These are phyloP conservation scores for Betta splendens DNA, from an alignment of 2,797 vertebrate genomes.

Conservation along the genomic window DNA sequence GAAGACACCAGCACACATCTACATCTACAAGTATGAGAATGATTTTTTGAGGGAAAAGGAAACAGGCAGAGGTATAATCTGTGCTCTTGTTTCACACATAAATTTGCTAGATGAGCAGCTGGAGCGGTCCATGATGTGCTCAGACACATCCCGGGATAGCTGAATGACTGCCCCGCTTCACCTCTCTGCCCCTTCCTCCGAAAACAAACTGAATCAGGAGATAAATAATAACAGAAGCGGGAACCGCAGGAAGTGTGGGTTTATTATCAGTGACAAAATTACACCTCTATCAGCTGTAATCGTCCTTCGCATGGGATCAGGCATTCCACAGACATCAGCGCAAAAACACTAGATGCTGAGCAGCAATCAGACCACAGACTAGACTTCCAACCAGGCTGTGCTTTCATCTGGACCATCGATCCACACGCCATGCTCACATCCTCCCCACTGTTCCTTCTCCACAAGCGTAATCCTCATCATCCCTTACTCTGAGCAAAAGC, in stretches of 20 bases:
- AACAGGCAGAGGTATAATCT: slow-evolving; percentile 13
- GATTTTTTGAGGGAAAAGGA: slow-evolving; percentile 6
- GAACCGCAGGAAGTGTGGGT: slow-evolving; percentile 32
- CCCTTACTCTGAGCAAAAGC: slow-evolving; percentile 47
- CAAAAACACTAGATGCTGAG: slow-evolving; percentile 37
- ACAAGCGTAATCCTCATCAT: slow-evolving; percentile 61
- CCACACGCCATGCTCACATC: slow-evolving; percentile 37
- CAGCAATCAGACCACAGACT: slow-evolving; percentile 37
- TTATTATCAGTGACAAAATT: slow-evolving; percentile 54
- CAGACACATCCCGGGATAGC: slow-evolving; percentile 21
- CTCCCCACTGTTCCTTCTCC: slow-evolving; percentile 37
- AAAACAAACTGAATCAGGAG: slow-evolving; percentile 40
- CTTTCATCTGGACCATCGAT: slow-evolving; percentile 59
- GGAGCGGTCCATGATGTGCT: slow-evolving; percentile 27
- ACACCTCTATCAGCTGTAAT: slow-evolving; percentile 52
- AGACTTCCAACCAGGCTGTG: slow-evolving; percentile 5
- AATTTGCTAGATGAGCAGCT: slow-evolving; percentile 33
- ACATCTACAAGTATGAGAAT: background rate
- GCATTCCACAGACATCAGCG: slow-evolving; percentile 43
- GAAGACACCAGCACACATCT: slow-evolving; percentile 9
- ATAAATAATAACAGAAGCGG: slow-evolving; percentile 46
- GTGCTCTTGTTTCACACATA: slow-evolving; percentile 12
- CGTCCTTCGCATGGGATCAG: slow-evolving; percentile 35
- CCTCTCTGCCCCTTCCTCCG: slow-evolving; percentile 9
- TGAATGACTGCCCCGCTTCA: slow-evolving; percentile 32